Percentiles rank a stretch among this genome's conserved stretches.
phyloP scores from a whole-genome alignment of 2,888 invertebrate genomes.

The Drosophila pullipes region DNA sequence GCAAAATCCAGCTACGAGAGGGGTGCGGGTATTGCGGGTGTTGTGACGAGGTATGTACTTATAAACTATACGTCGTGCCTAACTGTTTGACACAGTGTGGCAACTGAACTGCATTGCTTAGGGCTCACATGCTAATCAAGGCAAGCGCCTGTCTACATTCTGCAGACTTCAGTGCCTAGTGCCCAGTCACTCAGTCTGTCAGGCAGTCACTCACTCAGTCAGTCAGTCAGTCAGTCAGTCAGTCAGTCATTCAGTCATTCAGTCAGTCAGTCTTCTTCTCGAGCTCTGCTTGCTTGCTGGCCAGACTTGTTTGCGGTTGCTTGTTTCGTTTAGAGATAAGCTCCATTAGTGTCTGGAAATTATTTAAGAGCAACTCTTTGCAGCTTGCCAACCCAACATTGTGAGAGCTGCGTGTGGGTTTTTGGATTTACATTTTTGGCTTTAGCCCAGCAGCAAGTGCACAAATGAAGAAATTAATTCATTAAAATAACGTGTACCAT shows the following conservation, averaged over 20 bases:
- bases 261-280: slow-evolving; percentile 5
- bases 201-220: slow-evolving; percentile 16
- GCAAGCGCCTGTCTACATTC: slow-evolving; percentile 65
- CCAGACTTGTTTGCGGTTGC: slow-evolving; percentile 80
- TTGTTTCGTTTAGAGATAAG: slow-evolving; percentile 84
- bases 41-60: neutral
- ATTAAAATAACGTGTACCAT: slow-evolving; percentile 36
- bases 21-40: neutral
- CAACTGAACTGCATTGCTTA: slow-evolving; percentile 51
- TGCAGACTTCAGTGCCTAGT: slow-evolving; percentile 7
- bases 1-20: neutral
- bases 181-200: slow-evolving; percentile 23
- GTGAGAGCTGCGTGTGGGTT: slow-evolving; percentile 48
- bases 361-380: slow-evolving; percentile 81
- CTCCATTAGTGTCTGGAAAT: slow-evolving; percentile 85
- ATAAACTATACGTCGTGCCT: slow-evolving; percentile 37
- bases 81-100: slow-evolving; percentile 67
- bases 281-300: slow-evolving; percentile 12
- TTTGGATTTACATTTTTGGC: slow-evolving; percentile 8
- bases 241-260: slow-evolving; percentile 22
- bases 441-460: slow-evolving; percentile 39
- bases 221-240: slow-evolving; percentile 28
- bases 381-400: slow-evolving; percentile 39
- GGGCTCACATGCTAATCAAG: slow-evolving; percentile 72
- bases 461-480: slow-evolving; percentile 74